These are phyloP conservation scores for Columbina picui DNA, from an alignment of 2,113 vertebrate genomes.

Conservation along the genomic window DNA sequence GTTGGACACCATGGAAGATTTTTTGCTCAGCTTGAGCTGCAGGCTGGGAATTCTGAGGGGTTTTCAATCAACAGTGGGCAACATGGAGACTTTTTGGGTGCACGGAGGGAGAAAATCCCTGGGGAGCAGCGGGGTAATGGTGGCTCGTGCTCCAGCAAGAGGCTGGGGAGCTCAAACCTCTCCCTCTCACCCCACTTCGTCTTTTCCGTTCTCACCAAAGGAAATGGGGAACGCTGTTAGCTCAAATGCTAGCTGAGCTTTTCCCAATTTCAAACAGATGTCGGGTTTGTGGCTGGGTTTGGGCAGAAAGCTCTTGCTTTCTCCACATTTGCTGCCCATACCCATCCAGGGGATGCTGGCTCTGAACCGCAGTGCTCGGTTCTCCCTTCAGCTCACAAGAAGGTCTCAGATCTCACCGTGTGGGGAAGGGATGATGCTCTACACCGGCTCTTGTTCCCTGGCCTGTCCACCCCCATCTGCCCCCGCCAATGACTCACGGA, in stretches of 20 bases:
- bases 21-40: neutral
- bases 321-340: neutral
- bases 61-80: neutral
- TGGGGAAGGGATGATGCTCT: neutral
- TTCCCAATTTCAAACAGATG: neutral
- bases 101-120: neutral
- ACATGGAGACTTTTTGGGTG: neutral
- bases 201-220: neutral
- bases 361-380: rapidly evolving
- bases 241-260: neutral
- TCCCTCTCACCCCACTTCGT: neutral
- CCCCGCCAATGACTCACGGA: neutral
- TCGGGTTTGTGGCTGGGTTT: neutral
- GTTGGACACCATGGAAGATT: rapidly evolving
- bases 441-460: rapidly evolving
- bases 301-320: conserved; percentile 33
- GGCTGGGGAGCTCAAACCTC: neutral
- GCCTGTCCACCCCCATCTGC: neutral
- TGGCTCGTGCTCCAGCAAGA: neutral
- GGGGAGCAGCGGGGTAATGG: neutral
- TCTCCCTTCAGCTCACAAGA: neutral
- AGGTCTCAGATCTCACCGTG: rapidly evolving
- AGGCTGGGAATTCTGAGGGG: neutral
- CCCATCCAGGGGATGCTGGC: neutral
- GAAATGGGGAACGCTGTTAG: neutral